phyloP scores from a whole-genome alignment of 2,113 vertebrate species.

The Chiloscyllium plagiosum region DNA sequence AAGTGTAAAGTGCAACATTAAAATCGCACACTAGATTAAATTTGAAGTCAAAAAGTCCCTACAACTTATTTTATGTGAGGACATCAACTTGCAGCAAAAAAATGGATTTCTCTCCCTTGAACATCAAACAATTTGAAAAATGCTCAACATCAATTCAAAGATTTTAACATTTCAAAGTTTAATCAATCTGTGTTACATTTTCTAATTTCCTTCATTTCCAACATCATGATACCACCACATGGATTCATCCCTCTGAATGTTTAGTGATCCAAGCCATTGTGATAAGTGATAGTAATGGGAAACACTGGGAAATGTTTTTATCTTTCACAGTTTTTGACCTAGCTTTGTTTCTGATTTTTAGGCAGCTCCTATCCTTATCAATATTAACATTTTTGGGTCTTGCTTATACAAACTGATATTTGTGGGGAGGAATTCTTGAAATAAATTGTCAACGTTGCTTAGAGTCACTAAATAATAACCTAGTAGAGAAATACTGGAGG shows the following conservation, averaged over 20 bases:
- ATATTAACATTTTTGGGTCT: not conserved
- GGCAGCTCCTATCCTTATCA: not conserved
- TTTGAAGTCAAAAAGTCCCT: not conserved
- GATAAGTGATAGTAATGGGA: too few relatives aligned
- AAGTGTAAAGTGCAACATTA: not conserved
- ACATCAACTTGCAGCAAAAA: not conserved
- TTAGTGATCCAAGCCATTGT: not conserved
- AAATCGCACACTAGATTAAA: not conserved
- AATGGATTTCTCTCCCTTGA: not conserved
- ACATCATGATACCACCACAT: not conserved
- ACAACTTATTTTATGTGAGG: not conserved
- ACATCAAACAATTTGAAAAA: not conserved
- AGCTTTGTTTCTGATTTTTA: not conserved
- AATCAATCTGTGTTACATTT: not conserved
- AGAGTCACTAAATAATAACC: not conserved
- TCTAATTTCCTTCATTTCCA: not conserved
- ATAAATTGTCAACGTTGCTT: not conserved
- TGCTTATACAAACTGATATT: not conserved
- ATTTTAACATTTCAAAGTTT: too few relatives aligned
- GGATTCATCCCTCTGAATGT: not conserved
- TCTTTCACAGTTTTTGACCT: not conserved
- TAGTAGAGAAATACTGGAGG: not conserved
- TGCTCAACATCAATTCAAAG: too few relatives aligned
- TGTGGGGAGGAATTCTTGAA: not conserved
- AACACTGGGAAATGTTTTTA: not conserved